Conservation (phyloP, 1,140 invertebrate genomes). For the Grapholita molesta region DNA sequence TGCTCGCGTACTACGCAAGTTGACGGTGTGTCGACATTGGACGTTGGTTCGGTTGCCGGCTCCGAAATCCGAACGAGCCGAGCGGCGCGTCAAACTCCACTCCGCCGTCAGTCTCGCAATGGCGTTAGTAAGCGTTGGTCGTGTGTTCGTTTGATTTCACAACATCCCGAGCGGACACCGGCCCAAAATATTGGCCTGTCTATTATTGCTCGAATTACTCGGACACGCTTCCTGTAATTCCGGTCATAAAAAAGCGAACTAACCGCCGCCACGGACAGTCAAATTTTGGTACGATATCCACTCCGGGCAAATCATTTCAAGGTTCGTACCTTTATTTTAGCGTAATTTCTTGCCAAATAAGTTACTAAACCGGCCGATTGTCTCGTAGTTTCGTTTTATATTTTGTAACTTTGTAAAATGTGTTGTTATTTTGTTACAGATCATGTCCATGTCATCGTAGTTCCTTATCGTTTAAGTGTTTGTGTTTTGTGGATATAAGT, state of each 20-base stretch:
- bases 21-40: slow-evolving; percentile 77
- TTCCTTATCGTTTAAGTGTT: slow-evolving; percentile 73
- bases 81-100: slow-evolving; percentile 38
- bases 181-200: slow-evolving; percentile 79
- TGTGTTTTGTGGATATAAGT: slow-evolving; percentile 71
- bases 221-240: slow-evolving; percentile 70
- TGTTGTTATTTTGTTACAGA: slow-evolving; percentile 69
- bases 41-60: slow-evolving; percentile 72
- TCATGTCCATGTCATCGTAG: slow-evolving; percentile 76
- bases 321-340: slow-evolving; percentile 71
- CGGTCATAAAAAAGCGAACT: slow-evolving; percentile 45
- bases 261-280: slow-evolving; percentile 70
- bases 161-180: slow-evolving; percentile 77
- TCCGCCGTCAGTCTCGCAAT: slow-evolving; percentile 73
- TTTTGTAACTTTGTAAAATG: slow-evolving; percentile 59
- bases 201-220: slow-evolving; percentile 71
- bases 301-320: slow-evolving; percentile 76
- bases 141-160: slow-evolving; percentile 73
- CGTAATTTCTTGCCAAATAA: slow-evolving; percentile 73
- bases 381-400: slow-evolving; percentile 62
- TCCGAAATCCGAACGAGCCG: slow-evolving; percentile 62
- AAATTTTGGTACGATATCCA: slow-evolving; percentile 78
- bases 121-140: slow-evolving; percentile 70
- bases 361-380: slow-evolving; percentile 69
- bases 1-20: slow-evolving; percentile 74